A percentile compares a stretch with the other conserved stretches of the same genome.
Conservation (phyloP, 2,797 vertebrate species). For the Simalia tracyae region DNA sequence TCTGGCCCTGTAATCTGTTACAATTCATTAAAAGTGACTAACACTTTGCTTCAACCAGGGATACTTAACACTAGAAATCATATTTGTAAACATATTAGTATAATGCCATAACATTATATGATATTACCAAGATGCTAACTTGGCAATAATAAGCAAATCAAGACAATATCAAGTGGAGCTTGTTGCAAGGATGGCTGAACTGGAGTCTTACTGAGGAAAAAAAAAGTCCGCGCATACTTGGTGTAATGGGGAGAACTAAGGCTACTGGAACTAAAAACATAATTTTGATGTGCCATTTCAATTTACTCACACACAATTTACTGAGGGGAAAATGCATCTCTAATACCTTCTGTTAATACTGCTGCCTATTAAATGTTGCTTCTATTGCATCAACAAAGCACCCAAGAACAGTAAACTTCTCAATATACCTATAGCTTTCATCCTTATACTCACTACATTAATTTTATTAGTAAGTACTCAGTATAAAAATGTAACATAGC, state of each 20-base stretch:
- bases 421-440: too few species aligned
- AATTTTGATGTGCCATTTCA: neutral
- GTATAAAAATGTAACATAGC: neutral
- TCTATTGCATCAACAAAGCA: neutral
- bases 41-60: neutral
- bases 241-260: neutral
- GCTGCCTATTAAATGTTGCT: neutral
- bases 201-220: neutral
- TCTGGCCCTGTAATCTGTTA: too few species aligned
- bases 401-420: neutral
- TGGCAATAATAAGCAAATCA: too few species aligned
- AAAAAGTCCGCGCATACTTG: neutral
- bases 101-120: neutral
- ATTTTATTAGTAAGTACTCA: neutral
- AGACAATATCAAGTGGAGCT: neutral
- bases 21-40: too few species aligned
- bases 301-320: neutral
- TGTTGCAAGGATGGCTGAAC: neutral
- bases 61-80: neutral
- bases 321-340: neutral
- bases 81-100: neutral
- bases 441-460: neutral
- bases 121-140: neutral
- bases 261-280: neutral
- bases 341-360: neutral